Base-by-base conservation (phyloP, 2,113 vertebrate genomes). In the Oryzias curvinotus region DNA sequence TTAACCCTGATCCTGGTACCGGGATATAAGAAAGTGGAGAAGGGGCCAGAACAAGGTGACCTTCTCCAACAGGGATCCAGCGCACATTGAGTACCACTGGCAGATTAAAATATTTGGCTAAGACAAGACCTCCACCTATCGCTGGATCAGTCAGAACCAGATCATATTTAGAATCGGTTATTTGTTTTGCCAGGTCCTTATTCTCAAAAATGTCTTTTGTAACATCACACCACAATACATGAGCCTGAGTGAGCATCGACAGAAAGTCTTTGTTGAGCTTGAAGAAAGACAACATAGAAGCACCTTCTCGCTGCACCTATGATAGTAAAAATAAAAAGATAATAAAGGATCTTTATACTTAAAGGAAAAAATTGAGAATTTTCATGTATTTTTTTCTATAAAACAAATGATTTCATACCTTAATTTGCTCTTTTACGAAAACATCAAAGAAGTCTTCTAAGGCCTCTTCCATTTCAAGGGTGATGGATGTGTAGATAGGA, bases 21-120 rank as follows among this genome's bases (percentile, higher is more conserved):
- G 91, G 91, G 52, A 93, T 55, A 5, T 91, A 92, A 36, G 92
- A 92, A 10, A 87, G 54, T 0, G 91, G 91, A 1, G 90, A 90
- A 3, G 92, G 91, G 14, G 90, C 90, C 1, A 88, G 63, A 0
- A 18, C 60, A 44, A 87, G 88, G 25, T 92, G 90, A 1, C 88
- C 90, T 2, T 91, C 90, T 7, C 88, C 87, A 3, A 73, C 77
- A 1, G 79, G 55, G 50, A 88, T 82, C 92, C 91, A 92, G 45
- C 92, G 89, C 14, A 87, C 89, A 49, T 91, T 91, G 12, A 92
- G 79, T 19, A 90, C 92, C 1, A 87, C 0, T 0, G 91, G 92
- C 12, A 92, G 78, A 18, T 91, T 85, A 15, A 92, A 67, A 54
- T 88, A 89, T 65, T 88, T 85, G 14, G 90, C 89, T 1, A 92